Evolutionary conservation across 2,888 invertebrate genomes (phyloP).

Genomic region (Stenotaenia linearis): DNA sequence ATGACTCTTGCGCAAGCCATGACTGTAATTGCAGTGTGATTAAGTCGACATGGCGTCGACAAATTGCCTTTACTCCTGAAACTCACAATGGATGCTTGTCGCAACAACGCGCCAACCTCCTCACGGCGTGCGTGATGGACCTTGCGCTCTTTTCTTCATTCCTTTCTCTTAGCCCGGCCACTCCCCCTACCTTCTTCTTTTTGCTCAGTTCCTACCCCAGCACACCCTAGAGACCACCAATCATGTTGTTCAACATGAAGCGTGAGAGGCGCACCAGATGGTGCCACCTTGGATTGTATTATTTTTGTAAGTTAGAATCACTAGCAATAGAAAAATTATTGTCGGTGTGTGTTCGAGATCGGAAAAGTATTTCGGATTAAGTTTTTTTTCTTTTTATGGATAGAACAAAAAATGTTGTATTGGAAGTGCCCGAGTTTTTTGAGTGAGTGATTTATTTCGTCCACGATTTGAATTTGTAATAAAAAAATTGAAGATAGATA

Average conservation of each 20-base stretch:
- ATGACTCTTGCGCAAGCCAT: conserved; percentile 23
- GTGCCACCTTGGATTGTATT: conserved; percentile 9
- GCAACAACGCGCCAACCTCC: neutral
- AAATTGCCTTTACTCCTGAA: conserved; percentile 7
- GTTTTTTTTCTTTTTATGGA: neutral
- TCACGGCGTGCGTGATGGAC: conserved; percentile 13
- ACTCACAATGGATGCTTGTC: conserved; percentile 26
- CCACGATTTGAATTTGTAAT: too few species aligned
- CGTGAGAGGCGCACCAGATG: conserved; percentile 19
- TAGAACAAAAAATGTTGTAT: neutral
- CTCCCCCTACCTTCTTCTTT: neutral
- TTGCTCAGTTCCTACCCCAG: neutral
- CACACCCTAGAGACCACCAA: conserved; percentile 17
- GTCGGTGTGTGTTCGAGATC: neutral
- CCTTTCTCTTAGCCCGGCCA: neutral
- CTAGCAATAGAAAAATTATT: conserved; percentile 3
- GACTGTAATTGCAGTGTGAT: conserved; percentile 23
- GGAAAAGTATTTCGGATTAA: neutral
- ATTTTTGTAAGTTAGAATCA: conserved; percentile 12
- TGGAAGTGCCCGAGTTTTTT: too few species aligned
- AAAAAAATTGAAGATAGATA: too few species aligned
- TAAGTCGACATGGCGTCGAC: conserved; percentile 26
- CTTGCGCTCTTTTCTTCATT: neutral
- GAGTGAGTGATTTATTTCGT: too few species aligned
- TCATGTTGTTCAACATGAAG: conserved; percentile 19